phyloP scores from a whole-genome alignment of 2,113 vertebrate genomes.

The Nipponia nippon region DNA sequence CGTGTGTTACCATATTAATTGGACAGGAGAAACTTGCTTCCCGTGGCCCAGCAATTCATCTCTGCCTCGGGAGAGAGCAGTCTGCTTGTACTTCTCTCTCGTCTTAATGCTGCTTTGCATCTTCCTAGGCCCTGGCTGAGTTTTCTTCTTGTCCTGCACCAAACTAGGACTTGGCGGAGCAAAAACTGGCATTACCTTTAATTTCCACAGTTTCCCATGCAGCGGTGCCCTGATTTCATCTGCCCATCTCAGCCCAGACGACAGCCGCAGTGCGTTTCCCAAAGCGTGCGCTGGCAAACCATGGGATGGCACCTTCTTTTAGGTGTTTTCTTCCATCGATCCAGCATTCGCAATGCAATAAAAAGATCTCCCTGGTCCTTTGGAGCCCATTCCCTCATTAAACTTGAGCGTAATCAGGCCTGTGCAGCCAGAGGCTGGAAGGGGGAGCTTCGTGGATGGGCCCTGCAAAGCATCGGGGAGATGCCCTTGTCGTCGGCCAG shows the following conservation, averaged over 20 bases:
- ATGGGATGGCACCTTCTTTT: not conserved
- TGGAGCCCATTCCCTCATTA: not conserved
- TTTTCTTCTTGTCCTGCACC: not conserved
- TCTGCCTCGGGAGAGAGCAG: not conserved
- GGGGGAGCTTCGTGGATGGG: not conserved
- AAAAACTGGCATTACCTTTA: not conserved
- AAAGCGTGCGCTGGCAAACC: not conserved
- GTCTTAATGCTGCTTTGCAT: not conserved
- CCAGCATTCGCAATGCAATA: fast-evolving
- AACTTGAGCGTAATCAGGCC: not conserved
- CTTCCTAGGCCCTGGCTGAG: not conserved
- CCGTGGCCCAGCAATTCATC: not conserved
- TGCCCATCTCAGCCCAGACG: not conserved
- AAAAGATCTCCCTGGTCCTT: not conserved
- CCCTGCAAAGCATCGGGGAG: not conserved
- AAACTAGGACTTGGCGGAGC: not conserved
- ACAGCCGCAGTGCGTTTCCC: not conserved
- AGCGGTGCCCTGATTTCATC: not conserved
- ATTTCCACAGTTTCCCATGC: not conserved
- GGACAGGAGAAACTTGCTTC: not conserved
- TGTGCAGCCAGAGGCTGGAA: not conserved
- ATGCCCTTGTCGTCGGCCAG: not conserved
- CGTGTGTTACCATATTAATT: not conserved
- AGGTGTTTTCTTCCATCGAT: not conserved
- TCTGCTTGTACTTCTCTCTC: not conserved